phyloP scores from a whole-genome alignment of 1,140 invertebrate genomes.

The Drosophila erecta region DNA sequence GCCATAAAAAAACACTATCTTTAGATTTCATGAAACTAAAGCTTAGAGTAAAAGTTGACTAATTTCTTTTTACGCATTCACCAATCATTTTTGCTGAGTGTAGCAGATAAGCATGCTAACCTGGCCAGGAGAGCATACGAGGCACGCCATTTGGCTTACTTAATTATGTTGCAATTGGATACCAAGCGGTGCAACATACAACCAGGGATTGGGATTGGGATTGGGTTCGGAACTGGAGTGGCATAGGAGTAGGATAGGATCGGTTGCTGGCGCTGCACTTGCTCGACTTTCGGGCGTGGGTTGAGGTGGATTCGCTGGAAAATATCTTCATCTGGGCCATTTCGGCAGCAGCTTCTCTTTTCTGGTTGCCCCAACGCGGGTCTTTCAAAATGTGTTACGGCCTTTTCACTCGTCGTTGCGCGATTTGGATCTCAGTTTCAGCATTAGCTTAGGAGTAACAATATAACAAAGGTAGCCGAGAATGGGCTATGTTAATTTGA shows the following conservation, averaged over 20 bases:
- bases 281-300: constrained; percentile 36
- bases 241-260: constrained; percentile 19
- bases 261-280: constrained; percentile 35
- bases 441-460: constrained; percentile 34
- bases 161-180: constrained; percentile 81
- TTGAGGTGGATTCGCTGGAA: constrained; percentile 20
- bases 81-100: constrained; percentile 2
- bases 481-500: constrained; percentile 74
- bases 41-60: too few species aligned
- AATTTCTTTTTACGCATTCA: too few species aligned
- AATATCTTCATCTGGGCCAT: constrained; percentile 57
- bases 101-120: constrained; percentile 26
- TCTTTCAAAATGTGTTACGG: constrained; percentile 56
- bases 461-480: constrained; percentile 56
- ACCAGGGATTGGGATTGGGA: constrained; percentile 26
- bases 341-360: constrained; percentile 22
- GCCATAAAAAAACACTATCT: too few species aligned
- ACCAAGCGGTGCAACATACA: constrained; percentile 41
- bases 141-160: constrained; percentile 71
- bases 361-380: constrained; percentile 14
- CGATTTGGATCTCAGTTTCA: constrained; percentile 48
- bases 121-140: constrained; percentile 30
- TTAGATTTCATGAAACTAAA: too few species aligned
- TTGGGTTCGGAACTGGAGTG: constrained; percentile 26
- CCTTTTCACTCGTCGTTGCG: constrained; percentile 41